phyloP scores from a whole-genome alignment of 1,140 invertebrate genomes.

The Drosophila tristis region DNA sequence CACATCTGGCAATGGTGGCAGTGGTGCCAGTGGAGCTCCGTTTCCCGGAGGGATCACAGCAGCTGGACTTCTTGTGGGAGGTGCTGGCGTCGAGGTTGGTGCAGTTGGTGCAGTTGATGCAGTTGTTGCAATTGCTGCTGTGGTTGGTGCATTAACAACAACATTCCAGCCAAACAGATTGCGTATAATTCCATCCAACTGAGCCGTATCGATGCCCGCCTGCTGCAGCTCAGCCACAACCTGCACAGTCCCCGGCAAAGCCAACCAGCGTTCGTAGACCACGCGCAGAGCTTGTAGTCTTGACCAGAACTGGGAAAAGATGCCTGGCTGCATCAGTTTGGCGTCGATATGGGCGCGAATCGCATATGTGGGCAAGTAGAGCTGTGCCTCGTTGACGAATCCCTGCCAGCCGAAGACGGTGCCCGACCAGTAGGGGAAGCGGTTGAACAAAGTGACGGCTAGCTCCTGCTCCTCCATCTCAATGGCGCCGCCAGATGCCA shows the following conservation, averaged over 20 bases:
- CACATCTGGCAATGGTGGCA: not conserved
- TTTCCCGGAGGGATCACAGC: slow-evolving; percentile 51
- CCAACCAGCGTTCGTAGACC: slow-evolving; percentile 71
- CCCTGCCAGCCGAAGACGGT: slow-evolving; percentile 72
- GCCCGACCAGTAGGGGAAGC: slow-evolving; percentile 67
- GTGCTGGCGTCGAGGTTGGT: not conserved
- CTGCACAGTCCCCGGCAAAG: slow-evolving; percentile 40
- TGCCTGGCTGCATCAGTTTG: slow-evolving; percentile 59
- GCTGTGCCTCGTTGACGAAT: slow-evolving; percentile 70
- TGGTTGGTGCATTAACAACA: slow-evolving; percentile 37
- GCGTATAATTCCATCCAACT: slow-evolving; percentile 66
- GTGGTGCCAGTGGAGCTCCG: slow-evolving; percentile 5
- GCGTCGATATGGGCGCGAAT: slow-evolving; percentile 60
- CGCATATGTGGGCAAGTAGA: slow-evolving; percentile 62
- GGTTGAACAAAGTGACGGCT: slow-evolving; percentile 58
- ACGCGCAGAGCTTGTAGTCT: slow-evolving; percentile 48
- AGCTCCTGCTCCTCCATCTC: slow-evolving; percentile 66
- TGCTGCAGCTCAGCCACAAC: slow-evolving; percentile 56
- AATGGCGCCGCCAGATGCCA: slow-evolving; percentile 52
- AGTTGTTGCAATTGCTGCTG: slow-evolving; percentile 6
- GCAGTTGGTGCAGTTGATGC: not conserved
- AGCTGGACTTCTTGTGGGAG: slow-evolving; percentile 41
- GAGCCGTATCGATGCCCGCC: slow-evolving; percentile 57
- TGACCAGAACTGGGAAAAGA: slow-evolving; percentile 70
- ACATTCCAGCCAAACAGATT: slow-evolving; percentile 64